phyloP scores from a whole-genome alignment of 2,888 invertebrate genomes.

The Lamellibrachia satsuma region DNA sequence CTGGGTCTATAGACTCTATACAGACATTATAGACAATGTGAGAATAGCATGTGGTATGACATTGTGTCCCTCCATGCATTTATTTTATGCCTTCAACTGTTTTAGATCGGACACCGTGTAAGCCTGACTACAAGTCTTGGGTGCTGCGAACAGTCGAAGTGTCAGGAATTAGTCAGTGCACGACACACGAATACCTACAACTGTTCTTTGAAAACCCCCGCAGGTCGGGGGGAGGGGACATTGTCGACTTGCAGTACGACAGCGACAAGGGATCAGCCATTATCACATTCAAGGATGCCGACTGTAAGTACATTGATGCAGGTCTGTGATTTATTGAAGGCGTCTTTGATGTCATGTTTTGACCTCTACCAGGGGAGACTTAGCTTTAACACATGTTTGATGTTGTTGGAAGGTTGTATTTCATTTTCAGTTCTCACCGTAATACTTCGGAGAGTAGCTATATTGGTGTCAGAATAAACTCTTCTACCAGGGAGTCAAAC shows the following conservation, averaged over 20 bases:
- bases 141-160: not conserved
- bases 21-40: too few relatives aligned
- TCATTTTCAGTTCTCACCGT: not conserved
- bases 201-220: constrained; percentile 33
- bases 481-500: not conserved
- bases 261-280: not conserved
- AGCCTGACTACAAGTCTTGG: not conserved
- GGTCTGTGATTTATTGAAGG: not conserved
- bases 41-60: too few relatives aligned
- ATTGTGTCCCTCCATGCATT: not conserved
- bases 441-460: not conserved
- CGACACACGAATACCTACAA: constrained; percentile 20
- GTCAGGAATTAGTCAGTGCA: not conserved
- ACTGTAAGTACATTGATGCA: not conserved
- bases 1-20: too few relatives aligned
- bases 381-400: not conserved
- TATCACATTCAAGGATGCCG: constrained; percentile 23
- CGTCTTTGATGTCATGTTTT: too few relatives aligned
- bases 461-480: not conserved
- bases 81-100: not conserved
- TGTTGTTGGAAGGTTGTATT: not conserved
- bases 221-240: constrained; percentile 29
- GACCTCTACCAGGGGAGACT: too few relatives aligned
- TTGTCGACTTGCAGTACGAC: not conserved
- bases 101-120: not conserved